phyloP scores from a whole-genome alignment of 1,140 invertebrate species.

The Anthonomus grandis region DNA sequence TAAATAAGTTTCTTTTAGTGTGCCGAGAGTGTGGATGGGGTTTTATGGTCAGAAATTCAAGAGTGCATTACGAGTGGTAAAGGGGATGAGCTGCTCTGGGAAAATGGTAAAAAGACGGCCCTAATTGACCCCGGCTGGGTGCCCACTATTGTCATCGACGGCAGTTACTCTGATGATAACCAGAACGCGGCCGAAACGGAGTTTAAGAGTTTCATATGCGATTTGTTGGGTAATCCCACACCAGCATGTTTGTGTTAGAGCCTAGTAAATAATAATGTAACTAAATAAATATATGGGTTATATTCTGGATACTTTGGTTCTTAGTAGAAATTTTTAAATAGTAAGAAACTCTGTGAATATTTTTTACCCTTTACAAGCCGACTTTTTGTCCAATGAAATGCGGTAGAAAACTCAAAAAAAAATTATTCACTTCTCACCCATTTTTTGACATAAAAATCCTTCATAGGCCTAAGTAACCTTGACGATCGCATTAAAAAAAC shows the following conservation, averaged over 20 bases:
- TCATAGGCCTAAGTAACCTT: too few relatives aligned
- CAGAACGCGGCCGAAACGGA: conserved; percentile 24
- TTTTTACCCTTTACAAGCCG: too few relatives aligned
- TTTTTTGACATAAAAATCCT: too few relatives aligned
- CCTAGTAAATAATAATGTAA: too few relatives aligned
- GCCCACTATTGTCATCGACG: conserved; percentile 60
- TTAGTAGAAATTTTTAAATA: too few relatives aligned
- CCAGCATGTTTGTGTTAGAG: conserved; percentile 5
- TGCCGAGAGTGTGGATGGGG: conserved; percentile 41
- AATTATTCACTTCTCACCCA: too few relatives aligned
- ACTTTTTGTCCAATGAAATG: too few relatives aligned
- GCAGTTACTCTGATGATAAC: conserved; percentile 29
- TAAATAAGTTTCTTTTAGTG: conserved; percentile 49
- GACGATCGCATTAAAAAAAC: too few relatives aligned
- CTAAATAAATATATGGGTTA: too few relatives aligned
- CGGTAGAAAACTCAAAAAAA: too few relatives aligned
- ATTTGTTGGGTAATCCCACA: background rate
- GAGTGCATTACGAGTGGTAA: conserved; percentile 44
- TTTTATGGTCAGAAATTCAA: conserved; percentile 44
- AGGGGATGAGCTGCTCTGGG: conserved; percentile 53
- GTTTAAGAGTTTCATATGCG: conserved; percentile 30
- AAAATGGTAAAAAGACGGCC: conserved; percentile 56
- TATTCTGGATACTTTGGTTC: too few relatives aligned
- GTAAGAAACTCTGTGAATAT: too few relatives aligned
- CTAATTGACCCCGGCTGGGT: conserved; percentile 55